Conservation (phyloP, 53 echinoderm and acorn worm genomes). For the Luidia sarsii region DNA sequence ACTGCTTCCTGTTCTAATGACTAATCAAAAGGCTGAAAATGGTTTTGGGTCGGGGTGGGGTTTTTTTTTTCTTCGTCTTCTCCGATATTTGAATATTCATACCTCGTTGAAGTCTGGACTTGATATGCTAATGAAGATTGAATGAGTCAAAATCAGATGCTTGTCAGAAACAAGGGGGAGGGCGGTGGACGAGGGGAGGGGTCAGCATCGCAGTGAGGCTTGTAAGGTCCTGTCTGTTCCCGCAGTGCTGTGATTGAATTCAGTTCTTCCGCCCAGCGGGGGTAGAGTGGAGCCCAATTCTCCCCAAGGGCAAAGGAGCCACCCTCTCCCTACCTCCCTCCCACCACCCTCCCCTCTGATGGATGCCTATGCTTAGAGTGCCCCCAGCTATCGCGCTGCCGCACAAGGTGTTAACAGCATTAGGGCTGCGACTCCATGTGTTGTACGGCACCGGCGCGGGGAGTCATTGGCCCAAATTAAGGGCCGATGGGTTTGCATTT, state of each 20-base stretch:
- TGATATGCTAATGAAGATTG: constrained; percentile 51
- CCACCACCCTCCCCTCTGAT: not conserved
- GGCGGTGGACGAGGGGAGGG: too few species aligned
- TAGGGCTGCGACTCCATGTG: constrained; percentile 22
- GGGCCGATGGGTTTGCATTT: constrained; percentile 8
- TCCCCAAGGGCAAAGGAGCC: too few species aligned
- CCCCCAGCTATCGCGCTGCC: constrained; percentile 7
- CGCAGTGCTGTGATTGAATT: constrained; percentile 38
- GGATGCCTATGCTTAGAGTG: not conserved
- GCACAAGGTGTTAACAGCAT: constrained; percentile 39
- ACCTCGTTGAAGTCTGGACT: constrained; percentile 10
- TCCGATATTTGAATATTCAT: constrained; percentile 33
- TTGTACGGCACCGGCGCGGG: constrained; percentile 20
- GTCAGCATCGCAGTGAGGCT: too few species aligned
- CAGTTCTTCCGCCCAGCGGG: constrained; percentile 25
- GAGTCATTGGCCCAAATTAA: constrained; percentile 28
- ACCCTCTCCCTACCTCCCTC: too few species aligned
- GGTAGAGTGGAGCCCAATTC: not conserved
- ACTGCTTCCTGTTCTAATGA: too few species aligned
- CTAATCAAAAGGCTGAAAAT: not conserved
- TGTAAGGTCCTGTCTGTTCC: too few species aligned
- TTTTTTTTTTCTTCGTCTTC: too few species aligned
- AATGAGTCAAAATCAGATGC: constrained; percentile 30
- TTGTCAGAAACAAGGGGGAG: too few species aligned
- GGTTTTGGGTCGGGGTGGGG: not conserved